These are phyloP conservation scores for Botia almorhae DNA, from an alignment of 2,797 vertebrate species.

Conservation along the genomic window DNA sequence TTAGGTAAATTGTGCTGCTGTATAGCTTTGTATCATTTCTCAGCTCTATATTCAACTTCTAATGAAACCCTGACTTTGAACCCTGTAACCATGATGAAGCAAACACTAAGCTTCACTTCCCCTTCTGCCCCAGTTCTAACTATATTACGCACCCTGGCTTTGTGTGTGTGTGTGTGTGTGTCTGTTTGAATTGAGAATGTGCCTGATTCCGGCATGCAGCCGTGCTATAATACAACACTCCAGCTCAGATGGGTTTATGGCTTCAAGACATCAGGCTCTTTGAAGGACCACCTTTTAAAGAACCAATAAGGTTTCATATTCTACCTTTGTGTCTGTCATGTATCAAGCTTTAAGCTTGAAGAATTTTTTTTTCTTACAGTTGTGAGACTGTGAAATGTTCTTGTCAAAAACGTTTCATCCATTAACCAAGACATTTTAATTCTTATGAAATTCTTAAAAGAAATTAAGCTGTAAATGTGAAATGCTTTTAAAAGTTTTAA, in stretches of 20 bases:
- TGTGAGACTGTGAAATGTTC: background rate
- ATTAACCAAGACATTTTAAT: background rate
- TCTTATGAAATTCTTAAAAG: background rate
- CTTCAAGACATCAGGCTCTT: conserved; percentile 39
- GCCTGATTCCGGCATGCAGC: conserved; percentile 23
- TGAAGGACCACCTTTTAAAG: conserved; percentile 39
- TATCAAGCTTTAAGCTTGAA: background rate
- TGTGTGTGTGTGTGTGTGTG: conserved; percentile 26
- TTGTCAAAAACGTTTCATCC: background rate
- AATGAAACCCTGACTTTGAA: conserved; percentile 51
- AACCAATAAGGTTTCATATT: conserved; percentile 27
- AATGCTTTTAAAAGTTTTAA: background rate
- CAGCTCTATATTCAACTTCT: conserved; percentile 20
- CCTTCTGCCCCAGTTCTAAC: conserved; percentile 42
- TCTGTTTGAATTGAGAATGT: conserved; percentile 39
- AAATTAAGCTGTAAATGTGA: too few relatives aligned
- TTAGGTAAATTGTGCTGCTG: conserved; percentile 7
- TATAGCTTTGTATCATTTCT: conserved; percentile 5
- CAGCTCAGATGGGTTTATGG: conserved; percentile 2
- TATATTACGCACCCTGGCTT: conserved; percentile 37
- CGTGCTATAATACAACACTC: conserved; percentile 31
- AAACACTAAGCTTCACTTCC: conserved; percentile 45
- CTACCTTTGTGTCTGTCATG: background rate
- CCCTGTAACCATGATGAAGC: conserved; percentile 47
- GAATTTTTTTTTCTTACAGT: background rate